phyloP scores from a whole-genome alignment of 1,140 invertebrate genomes.

The Aphidius gifuensis region DNA sequence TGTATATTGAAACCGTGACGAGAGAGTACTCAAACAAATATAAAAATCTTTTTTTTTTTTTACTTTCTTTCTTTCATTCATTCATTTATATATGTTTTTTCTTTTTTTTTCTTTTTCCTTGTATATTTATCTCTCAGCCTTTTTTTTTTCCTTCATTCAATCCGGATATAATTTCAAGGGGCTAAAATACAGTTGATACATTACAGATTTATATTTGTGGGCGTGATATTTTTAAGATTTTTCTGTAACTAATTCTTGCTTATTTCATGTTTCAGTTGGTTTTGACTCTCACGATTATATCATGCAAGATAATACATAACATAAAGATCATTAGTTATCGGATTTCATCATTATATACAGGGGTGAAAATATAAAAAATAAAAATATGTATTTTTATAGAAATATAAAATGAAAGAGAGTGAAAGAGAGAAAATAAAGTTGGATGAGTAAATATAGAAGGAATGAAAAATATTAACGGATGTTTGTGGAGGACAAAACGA shows the following conservation, averaged over 20 bases:
- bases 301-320: neutral
- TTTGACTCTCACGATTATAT: slow-evolving; percentile 1
- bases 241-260: slow-evolving; percentile 8
- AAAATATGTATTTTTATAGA: neutral
- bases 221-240: slow-evolving; percentile 3
- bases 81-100: no score
- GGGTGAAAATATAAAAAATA: no score
- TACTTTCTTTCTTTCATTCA: no score
- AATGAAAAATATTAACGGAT: slow-evolving; percentile 16
- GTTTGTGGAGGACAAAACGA: slow-evolving; percentile 14
- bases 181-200: neutral
- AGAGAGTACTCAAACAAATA: no score
- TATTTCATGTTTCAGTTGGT: neutral
- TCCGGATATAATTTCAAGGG: no score
- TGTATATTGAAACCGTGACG: no score
- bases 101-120: no score
- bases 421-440: neutral
- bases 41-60: no score
- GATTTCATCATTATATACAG: slow-evolving; percentile 2
- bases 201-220: neutral
- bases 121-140: no score
- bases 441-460: neutral
- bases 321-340: slow-evolving; percentile 11
- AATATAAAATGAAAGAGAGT: neutral
- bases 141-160: no score